Percentiles rank a stretch among this genome's conserved stretches.
Conservation (phyloP, 2,888 invertebrate species). For the Rhorus exstirpatorius region DNA sequence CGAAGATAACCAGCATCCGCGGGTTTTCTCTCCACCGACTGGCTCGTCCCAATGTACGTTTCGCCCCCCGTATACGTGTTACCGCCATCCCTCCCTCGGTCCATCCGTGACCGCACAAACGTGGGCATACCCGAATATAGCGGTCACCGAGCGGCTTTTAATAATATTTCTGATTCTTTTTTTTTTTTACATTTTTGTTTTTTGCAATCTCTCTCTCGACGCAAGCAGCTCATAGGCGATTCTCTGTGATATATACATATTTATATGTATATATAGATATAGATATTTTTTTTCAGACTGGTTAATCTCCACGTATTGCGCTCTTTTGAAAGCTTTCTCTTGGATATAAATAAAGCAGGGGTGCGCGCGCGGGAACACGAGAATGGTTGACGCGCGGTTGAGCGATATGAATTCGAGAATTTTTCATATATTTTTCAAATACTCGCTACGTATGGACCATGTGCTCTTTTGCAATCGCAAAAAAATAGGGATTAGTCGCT, state of each 20-base stretch:
- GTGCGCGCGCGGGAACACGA: conserved; percentile 27
- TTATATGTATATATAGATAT: neutral
- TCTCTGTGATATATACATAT: conserved; percentile 72
- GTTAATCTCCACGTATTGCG: conserved; percentile 84
- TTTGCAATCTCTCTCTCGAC: conserved; percentile 64
- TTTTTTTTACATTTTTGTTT: conserved; percentile 45
- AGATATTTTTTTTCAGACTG: conserved; percentile 71
- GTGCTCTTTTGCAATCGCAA: neutral
- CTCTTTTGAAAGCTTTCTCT: conserved; percentile 83
- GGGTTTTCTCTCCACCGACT: conserved; percentile 38
- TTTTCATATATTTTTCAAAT: conserved; percentile 62
- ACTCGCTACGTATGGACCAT: neutral
- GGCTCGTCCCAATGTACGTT: conserved; percentile 44
- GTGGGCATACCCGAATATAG: conserved; percentile 60
- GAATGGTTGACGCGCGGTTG: conserved; percentile 42
- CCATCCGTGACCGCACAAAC: conserved; percentile 55
- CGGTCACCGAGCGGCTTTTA: conserved; percentile 79
- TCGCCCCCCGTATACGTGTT: conserved; percentile 15
- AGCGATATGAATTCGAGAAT: conserved; percentile 63
- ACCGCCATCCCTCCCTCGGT: conserved; percentile 44
- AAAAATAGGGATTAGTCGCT: conserved; percentile 25
- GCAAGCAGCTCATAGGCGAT: conserved; percentile 79
- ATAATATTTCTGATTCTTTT: conserved; percentile 82
- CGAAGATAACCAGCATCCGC: conserved; percentile 77
- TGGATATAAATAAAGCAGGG: conserved; percentile 82